These are phyloP conservation scores for Xylophagus ater DNA, from an alignment of 2,888 invertebrate genomes.

Conservation along the genomic window DNA sequence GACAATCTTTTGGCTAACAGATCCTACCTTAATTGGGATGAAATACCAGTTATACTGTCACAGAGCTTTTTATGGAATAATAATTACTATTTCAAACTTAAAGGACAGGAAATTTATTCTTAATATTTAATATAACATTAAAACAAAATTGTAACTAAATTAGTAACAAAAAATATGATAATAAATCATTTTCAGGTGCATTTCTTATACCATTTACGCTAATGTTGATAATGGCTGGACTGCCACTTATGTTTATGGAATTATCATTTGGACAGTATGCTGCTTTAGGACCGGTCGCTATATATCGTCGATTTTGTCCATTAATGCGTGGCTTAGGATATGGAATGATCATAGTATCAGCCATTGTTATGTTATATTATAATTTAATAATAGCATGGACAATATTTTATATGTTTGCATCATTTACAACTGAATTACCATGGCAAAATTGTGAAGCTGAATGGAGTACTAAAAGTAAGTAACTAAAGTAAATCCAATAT, in stretches of 20 bases:
- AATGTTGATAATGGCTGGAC: constrained; percentile 67
- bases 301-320: constrained; percentile 61
- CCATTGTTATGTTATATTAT: constrained; percentile 64
- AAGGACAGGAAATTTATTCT: not conserved
- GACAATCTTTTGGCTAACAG: too few species aligned
- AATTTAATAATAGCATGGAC: constrained; percentile 71
- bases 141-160: not conserved
- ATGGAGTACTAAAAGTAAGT: constrained; percentile 57
- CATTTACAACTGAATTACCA: constrained; percentile 52
- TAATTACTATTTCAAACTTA: not conserved
- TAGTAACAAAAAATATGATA: not conserved
- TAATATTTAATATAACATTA: not conserved
- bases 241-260: constrained; percentile 77
- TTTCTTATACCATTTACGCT: constrained; percentile 75
- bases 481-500: too few species aligned
- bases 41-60: not conserved
- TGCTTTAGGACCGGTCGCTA: constrained; percentile 64
- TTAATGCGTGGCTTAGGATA: constrained; percentile 63
- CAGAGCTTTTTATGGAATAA: not conserved
- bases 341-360: constrained; percentile 66
- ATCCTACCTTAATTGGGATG: too few species aligned
- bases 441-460: constrained; percentile 61
- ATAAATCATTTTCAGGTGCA: constrained; percentile 46
- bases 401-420: constrained; percentile 62
- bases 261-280: constrained; percentile 77